Conservation (phyloP, 1,140 invertebrate genomes). For the Cataglyphis hispanica region DNA sequence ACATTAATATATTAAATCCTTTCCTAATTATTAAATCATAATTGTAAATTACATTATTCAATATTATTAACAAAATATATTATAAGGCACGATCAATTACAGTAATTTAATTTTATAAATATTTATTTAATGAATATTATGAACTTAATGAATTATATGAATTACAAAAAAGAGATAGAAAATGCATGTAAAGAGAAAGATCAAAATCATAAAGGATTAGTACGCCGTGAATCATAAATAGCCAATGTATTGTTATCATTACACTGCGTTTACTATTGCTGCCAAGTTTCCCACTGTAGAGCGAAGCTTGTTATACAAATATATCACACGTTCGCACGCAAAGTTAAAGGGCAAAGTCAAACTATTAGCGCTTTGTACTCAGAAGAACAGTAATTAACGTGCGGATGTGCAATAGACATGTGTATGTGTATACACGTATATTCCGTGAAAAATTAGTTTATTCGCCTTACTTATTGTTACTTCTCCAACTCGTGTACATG, state of each 20-base stretch:
- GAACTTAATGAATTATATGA: background rate
- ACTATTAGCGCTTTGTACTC: background rate
- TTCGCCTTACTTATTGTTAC: conserved; percentile 11
- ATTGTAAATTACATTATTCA: conserved; percentile 9
- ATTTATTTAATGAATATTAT: conserved; percentile 10
- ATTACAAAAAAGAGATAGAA: background rate
- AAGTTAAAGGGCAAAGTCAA: conserved; percentile 37
- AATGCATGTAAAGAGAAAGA: too few relatives aligned
- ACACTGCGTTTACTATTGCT: background rate
- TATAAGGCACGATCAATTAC: background rate
- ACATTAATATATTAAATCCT: conserved; percentile 3
- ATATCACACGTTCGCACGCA: background rate
- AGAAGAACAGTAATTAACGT: conserved; percentile 15
- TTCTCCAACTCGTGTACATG: background rate
- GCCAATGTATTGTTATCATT: conserved; percentile 23
- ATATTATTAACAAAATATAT: background rate
- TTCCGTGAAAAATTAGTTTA: conserved; percentile 23
- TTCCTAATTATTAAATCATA: background rate
- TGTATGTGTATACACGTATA: background rate
- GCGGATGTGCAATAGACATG: background rate
- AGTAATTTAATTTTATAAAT: background rate
- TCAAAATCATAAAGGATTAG: background rate
- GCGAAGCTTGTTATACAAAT: background rate
- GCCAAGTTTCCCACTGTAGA: conserved; percentile 29
- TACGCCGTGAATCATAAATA: conserved; percentile 5